Conservation (phyloP, 92 coral and sea anemone genomes). For the Micromussa lordhowensis region DNA sequence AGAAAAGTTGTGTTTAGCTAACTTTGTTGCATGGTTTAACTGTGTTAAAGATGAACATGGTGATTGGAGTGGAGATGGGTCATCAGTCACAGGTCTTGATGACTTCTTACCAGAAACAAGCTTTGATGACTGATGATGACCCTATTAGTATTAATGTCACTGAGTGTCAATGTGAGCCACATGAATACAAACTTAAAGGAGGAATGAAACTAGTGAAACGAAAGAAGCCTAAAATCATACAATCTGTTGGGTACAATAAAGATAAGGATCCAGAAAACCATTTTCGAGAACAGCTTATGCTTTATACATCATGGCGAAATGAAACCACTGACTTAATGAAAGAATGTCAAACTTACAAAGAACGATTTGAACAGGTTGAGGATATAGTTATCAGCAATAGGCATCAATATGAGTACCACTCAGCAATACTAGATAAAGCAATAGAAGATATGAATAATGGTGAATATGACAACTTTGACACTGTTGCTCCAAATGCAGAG, state of each 20-base stretch:
- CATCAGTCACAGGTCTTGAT: constrained; percentile 21
- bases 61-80: not conserved
- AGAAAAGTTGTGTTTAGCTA: constrained; percentile 66
- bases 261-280: constrained; percentile 64
- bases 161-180: constrained; percentile 24
- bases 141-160: constrained; percentile 13
- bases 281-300: constrained; percentile 71
- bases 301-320: constrained; percentile 67
- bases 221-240: constrained; percentile 61
- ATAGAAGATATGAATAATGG: constrained; percentile 48
- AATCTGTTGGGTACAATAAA: constrained; percentile 71
- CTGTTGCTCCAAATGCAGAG: constrained; percentile 62
- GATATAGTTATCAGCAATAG: constrained; percentile 38
- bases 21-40: constrained; percentile 76
- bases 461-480: constrained; percentile 40
- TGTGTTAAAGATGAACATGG: constrained; percentile 47
- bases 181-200: constrained; percentile 61
- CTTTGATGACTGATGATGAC: constrained; percentile 64
- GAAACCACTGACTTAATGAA: constrained; percentile 52
- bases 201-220: constrained; percentile 70
- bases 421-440: constrained; percentile 66
- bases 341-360: constrained; percentile 57
- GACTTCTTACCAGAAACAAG: constrained; percentile 66
- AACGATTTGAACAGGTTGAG: constrained; percentile 61
- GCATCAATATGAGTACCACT: constrained; percentile 60